Evolutionary conservation across 2,888 invertebrate genomes (phyloP).

Genomic region (Drosophila meridionalis): DNA sequence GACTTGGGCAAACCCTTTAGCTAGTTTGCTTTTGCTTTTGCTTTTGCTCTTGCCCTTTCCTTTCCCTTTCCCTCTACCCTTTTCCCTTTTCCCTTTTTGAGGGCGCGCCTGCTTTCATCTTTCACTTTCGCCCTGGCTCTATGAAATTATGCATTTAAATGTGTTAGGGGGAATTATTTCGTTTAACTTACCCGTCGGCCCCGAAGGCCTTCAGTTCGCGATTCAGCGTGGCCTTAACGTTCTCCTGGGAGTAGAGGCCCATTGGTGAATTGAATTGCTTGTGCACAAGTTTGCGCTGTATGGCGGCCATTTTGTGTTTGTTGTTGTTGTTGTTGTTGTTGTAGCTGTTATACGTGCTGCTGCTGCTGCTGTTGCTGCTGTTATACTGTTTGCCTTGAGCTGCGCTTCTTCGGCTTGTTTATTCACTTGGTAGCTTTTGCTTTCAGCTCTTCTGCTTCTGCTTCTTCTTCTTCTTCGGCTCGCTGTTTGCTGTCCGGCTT

Average conservation of each 20-base stretch:
- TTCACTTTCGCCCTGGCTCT: constrained; percentile 37
- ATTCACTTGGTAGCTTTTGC: constrained; percentile 34
- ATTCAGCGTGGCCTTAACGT: constrained; percentile 92
- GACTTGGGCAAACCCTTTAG: constrained; percentile 9
- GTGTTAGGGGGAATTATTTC: constrained; percentile 63
- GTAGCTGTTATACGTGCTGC: constrained; percentile 14
- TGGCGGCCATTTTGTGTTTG: constrained; percentile 88
- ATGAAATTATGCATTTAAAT: constrained; percentile 78
- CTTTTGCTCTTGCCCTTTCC: not conserved
- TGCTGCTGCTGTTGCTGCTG: constrained; percentile 27
- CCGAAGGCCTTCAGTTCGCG: constrained; percentile 92
- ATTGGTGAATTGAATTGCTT: constrained; percentile 96
- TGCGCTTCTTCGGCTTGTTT: constrained; percentile 37
- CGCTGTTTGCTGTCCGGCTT: constrained; percentile 39
- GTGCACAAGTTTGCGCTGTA: constrained; percentile 90
- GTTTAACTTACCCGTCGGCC: constrained; percentile 90
- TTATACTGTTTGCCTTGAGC: constrained; percentile 48
- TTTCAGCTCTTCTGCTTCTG: constrained; percentile 2
- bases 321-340: constrained; percentile 27
- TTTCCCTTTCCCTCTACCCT: not conserved
- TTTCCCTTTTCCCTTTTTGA: not conserved
- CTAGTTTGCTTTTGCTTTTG: constrained; percentile 1
- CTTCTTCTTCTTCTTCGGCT: constrained; percentile 14
- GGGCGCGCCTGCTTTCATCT: constrained; percentile 45
- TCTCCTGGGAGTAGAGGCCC: constrained; percentile 92